phyloP scores from a whole-genome alignment of 2,888 invertebrate genomes.

The Orthonevra nobilis region DNA sequence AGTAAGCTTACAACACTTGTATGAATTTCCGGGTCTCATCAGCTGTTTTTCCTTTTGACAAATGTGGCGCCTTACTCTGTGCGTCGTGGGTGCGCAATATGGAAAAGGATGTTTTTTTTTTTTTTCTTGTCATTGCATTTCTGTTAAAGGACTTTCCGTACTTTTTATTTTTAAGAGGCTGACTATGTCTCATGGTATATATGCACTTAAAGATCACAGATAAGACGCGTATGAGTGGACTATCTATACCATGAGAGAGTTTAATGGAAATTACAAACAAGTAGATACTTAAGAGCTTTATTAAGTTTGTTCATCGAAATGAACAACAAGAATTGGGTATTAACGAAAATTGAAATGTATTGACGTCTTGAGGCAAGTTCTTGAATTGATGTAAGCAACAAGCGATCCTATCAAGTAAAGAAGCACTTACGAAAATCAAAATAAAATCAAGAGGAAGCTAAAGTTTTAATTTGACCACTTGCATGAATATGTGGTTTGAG shows the following conservation, averaged over 20 bases:
- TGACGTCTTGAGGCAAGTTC: too few species aligned
- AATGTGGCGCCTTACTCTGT: constrained; percentile 17
- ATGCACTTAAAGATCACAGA: constrained; percentile 44
- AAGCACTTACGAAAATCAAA: too few species aligned
- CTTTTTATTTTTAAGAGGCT: background rate
- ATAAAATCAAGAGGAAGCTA: too few species aligned
- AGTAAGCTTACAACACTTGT: constrained; percentile 61
- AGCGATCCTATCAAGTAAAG: too few species aligned
- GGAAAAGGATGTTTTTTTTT: background rate
- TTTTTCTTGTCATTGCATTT: constrained; percentile 7
- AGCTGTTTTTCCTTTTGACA: constrained; percentile 47
- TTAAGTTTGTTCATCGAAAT: constrained; percentile 12
- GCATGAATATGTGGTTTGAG: too few species aligned
- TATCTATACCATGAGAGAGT: constrained; percentile 19
- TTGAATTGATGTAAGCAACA: too few species aligned
- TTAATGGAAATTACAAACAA: constrained; percentile 36
- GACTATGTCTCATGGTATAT: constrained; percentile 25
- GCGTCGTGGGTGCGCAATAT: background rate
- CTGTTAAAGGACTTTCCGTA: constrained; percentile 2
- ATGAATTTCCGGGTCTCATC: constrained; percentile 61
- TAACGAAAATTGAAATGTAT: constrained; percentile 35
- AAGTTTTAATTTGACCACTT: too few species aligned
- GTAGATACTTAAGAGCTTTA: constrained; percentile 17
- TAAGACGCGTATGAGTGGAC: constrained; percentile 17
- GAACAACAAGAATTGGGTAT: constrained; percentile 27